Evolutionary conservation across 2,113 vertebrate genomes (phyloP).

Genomic region (Agelaius tricolor): DNA sequence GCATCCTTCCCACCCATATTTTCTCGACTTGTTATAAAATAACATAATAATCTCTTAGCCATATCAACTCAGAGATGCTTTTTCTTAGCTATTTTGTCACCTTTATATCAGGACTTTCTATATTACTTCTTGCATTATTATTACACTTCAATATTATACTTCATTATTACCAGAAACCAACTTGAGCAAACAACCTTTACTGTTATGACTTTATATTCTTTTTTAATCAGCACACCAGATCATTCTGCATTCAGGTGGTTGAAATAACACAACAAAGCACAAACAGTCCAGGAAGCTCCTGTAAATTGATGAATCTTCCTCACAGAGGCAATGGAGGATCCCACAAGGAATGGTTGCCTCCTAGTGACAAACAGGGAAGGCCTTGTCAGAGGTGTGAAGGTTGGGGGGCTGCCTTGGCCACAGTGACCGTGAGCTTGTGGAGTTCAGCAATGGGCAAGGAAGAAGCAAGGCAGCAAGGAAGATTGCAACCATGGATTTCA

Average conservation of each 20-base stretch:
- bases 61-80: not conserved
- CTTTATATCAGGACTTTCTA: not conserved
- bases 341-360: not conserved
- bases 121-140: not conserved
- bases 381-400: not conserved
- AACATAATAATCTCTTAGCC: not conserved
- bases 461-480: not conserved
- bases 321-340: not conserved
- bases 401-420: rapidly evolving
- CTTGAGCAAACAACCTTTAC: not conserved
- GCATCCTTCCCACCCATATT: not conserved
- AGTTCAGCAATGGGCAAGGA: rapidly evolving
- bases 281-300: not conserved
- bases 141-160: not conserved
- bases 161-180: not conserved
- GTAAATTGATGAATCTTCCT: not conserved
- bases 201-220: not conserved
- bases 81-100: not conserved
- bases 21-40: not conserved
- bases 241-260: not conserved
- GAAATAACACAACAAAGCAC: rapidly evolving
- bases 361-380: no score
- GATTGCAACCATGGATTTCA: not conserved
- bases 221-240: not conserved
- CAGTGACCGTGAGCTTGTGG: not conserved